Conservation (phyloP, 2,797 vertebrate species). For the Sebastes ruberrimus region DNA sequence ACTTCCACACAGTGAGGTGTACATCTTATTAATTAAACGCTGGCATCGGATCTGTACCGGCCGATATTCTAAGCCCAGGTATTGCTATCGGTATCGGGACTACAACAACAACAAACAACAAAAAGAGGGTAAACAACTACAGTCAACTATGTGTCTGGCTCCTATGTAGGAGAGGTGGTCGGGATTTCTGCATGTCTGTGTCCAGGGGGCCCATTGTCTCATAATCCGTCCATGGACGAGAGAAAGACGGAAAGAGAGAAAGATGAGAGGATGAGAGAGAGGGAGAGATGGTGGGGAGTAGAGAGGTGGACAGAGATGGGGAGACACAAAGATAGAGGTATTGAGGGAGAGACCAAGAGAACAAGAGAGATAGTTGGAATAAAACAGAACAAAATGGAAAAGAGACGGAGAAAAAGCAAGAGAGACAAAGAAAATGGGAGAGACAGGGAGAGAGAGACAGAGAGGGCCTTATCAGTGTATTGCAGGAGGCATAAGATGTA, state of each 20-base stretch:
- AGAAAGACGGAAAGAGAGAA: conserved; percentile 1
- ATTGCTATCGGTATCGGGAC: too few relatives aligned
- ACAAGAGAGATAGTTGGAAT: conserved; percentile 30
- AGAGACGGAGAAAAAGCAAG: conserved; percentile 49
- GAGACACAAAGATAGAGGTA: conserved; percentile 9
- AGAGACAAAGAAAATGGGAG: conserved; percentile 65
- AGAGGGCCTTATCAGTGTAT: conserved; percentile 75
- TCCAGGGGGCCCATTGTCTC: not conserved
- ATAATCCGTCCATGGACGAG: not conserved
- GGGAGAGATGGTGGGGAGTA: not conserved
- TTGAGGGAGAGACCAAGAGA: conserved; percentile 9
- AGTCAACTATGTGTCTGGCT: not conserved
- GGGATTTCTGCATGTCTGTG: not conserved
- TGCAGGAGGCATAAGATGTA: conserved; percentile 80
- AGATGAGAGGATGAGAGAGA: not conserved
- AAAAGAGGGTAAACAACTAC: not conserved
- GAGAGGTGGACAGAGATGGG: not conserved
- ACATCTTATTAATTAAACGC: too few relatives aligned
- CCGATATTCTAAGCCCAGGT: too few relatives aligned
- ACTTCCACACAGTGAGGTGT: too few relatives aligned
- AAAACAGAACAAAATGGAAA: conserved; percentile 49
- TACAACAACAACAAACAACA: too few relatives aligned
- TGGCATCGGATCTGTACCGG: fast-evolving
- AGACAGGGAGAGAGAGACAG: conserved; percentile 54
- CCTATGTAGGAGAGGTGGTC: not conserved